A percentile compares a stretch with the other conserved stretches of the same genome.
Evolutionary conservation across 2,113 vertebrate genomes (phyloP).

Genomic region (Tyrannus savana): DNA sequence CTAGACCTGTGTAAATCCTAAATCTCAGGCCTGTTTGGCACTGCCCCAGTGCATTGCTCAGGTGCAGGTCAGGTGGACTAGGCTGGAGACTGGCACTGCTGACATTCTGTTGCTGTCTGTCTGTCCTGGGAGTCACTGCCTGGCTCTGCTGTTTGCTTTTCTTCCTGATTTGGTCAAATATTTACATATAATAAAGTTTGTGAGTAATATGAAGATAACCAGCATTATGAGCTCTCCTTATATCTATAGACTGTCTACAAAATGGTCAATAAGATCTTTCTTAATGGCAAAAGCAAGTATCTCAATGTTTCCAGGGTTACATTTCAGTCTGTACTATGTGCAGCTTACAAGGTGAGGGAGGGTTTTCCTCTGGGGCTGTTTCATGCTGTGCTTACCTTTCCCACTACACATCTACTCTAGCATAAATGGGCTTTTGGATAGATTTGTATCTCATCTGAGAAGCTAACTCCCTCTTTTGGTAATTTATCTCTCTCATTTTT

Average conservation of each 20-base stretch:
- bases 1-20: not conserved
- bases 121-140: not conserved
- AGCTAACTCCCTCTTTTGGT: not conserved
- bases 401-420: not conserved
- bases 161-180: not conserved
- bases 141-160: not conserved
- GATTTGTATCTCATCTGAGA: not conserved
- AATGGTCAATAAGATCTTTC: not conserved
- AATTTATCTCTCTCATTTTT: not conserved
- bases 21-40: not conserved
- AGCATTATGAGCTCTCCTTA: not conserved
- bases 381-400: not conserved
- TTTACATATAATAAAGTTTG: not conserved
- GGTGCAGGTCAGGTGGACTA: not conserved
- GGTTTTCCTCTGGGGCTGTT: not conserved
- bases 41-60: not conserved
- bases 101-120: fast-evolving
- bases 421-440: not conserved
- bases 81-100: not conserved
- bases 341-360: not conserved
- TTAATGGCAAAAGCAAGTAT: not conserved
- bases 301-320: not conserved
- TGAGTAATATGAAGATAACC: not conserved
- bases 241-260: not conserved
- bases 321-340: not conserved